A percentile compares a stretch with the other conserved stretches of the same genome.
phyloP scores from a whole-genome alignment of 2,888 invertebrate species.

The Eumacrocentrus americanus region DNA sequence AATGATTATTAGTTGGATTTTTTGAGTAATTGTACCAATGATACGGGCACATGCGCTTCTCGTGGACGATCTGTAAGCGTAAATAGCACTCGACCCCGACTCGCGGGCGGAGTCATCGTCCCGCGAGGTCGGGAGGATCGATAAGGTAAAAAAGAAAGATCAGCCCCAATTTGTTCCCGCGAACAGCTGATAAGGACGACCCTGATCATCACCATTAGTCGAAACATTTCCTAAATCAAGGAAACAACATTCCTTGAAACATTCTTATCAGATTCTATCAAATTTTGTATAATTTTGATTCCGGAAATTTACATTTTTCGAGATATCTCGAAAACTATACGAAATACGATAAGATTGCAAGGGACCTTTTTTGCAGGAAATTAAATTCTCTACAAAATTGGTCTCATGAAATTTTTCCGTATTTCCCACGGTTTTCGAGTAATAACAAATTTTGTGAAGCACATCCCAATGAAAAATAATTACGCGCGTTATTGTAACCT shows the following conservation, averaged over 20 bases:
- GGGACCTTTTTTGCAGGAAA: not conserved
- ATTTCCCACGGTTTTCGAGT: too few relatives aligned
- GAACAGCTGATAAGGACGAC: slow-evolving; percentile 6
- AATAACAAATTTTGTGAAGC: too few relatives aligned
- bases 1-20: slow-evolving; percentile 9
- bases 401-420: too few relatives aligned
- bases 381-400: too few relatives aligned
- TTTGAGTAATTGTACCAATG: not conserved
- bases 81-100: slow-evolving; percentile 41
- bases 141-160: slow-evolving; percentile 34
- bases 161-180: slow-evolving; percentile 18
- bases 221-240: not conserved
- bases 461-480: too few relatives aligned
- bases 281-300: not conserved
- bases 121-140: slow-evolving; percentile 44
- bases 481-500: too few relatives aligned
- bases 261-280: not conserved
- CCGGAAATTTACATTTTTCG: not conserved
- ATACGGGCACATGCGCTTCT: too few relatives aligned
- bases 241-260: not conserved
- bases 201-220: not conserved
- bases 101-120: slow-evolving; percentile 38
- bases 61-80: slow-evolving; percentile 36
- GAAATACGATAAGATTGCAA: too few relatives aligned
- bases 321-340: not conserved